Base-by-base conservation (phyloP, 2,113 vertebrate genomes). In the Romanogobio albipinnatus region DNA sequence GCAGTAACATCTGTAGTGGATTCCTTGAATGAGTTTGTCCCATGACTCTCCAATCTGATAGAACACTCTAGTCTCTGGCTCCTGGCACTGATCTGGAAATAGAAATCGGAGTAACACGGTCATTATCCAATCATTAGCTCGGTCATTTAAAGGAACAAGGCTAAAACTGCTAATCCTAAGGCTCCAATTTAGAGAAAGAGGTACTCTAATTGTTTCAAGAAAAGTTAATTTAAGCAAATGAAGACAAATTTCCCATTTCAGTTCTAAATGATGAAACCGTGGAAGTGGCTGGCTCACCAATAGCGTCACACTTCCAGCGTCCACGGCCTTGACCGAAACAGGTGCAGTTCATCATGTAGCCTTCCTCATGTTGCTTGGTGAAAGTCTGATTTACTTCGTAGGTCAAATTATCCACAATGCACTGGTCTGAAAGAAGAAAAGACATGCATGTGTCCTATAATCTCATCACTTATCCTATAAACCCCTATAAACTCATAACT, bases 381-480 rank as follows among this genome's bases (percentile, higher is more conserved):
- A 99, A 99, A 15, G 96, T 98, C 88, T 98, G 96, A 79, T 98
- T 97, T 88, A 99, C 97, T 0, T 99, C 96, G 2, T 98, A 98
- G 51, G 96, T 97, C 89, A 96, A 91, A 43, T 93, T 94, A 0
- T 98, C 97, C 4, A 99, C 97, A 15, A 96, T 95, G 89, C 98
- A 99, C 88, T 99, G 98, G 84, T 99, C 98, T 99, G 93, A 22
- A 36, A 68, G 76, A 4, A 36, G 71, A n/a, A 49, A 15, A 39
- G 11, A 22, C 43, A 51, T 43, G 22, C 10, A 39, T 53, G 0
- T 68, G 36, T 68, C 5, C n/a, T 24, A 77, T 53, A 13, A 10
- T 3, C 19, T 43, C 7, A 82, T 51, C 4, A 53, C 45, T n/a
- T 39, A 39, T 39, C 36, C 29, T 29, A 29, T 29, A 29, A 29